A percentile compares a stretch with the other conserved stretches of the same genome.
These are phyloP conservation scores for Amblyopsis hoosieri DNA, from an alignment of 2,797 vertebrate species.

Conservation along the genomic window DNA sequence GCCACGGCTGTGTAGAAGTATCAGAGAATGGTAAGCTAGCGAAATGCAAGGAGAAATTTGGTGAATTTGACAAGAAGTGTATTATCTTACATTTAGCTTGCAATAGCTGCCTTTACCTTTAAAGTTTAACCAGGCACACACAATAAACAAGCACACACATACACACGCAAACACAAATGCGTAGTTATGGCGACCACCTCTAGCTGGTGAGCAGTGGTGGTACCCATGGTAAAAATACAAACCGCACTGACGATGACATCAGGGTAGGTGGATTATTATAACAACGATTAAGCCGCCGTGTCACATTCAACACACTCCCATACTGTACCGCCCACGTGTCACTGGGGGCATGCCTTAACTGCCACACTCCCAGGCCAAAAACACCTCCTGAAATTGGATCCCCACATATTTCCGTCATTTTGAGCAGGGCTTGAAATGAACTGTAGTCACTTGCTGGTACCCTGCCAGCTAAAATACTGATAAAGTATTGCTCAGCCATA, in stretches of 20 bases:
- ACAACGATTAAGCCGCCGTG: constrained; percentile 84
- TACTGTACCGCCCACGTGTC: constrained; percentile 53
- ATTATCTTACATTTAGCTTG: no score
- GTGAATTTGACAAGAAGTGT: no score
- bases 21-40: no score
- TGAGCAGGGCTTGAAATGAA: constrained; percentile 23
- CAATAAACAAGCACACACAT: not conserved
- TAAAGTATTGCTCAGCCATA: not conserved
- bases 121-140: not conserved
- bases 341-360: constrained; percentile 38
- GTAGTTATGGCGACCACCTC: constrained; percentile 60
- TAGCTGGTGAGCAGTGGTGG: constrained; percentile 61
- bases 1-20: no score
- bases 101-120: no score
- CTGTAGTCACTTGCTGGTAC: not conserved
- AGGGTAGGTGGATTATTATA: constrained; percentile 99
- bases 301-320: constrained; percentile 64
- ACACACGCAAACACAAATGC: constrained; percentile 14
- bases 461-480: not conserved
- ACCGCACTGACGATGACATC: constrained; percentile 81
- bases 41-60: no score
- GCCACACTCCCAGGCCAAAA: constrained; percentile 23
- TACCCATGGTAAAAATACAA: constrained; percentile 68
- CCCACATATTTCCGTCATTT: constrained; percentile 11
- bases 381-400: no score